Base-by-base conservation (phyloP, 1,140 invertebrate genomes). In the Pseudomyrmex sp. region DNA sequence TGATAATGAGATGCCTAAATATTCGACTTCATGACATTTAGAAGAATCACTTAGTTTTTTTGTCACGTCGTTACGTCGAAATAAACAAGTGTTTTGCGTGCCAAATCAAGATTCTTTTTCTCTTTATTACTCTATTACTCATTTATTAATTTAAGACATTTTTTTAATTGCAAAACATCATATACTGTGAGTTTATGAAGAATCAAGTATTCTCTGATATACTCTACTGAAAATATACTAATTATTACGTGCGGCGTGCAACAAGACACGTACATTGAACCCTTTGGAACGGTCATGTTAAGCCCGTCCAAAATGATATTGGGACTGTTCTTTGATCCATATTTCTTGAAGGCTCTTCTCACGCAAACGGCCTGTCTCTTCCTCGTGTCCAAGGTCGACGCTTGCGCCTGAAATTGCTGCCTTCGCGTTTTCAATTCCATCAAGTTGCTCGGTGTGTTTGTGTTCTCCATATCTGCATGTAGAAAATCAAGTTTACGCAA, bases 261-360 rank as follows among this genome's bases (percentile, higher is more conserved):
- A 58, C 15, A 56, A 12, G 2, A 26, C 61, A 89, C 97, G 97
- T 95, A 98, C 97, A 98, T 99, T 59, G 97, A 96, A 72, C 98
- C 98, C 92, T 98, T 98, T 61, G 97, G 96, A 15, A 99, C 98
- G 15, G 97, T 98, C 97, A 98, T 98, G 90, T 98, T 98, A 44
- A 98, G 95, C 46, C 97, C 96, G 91, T 97, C 97, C 20, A 99
- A 95, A 9, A 98, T 97, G 52, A 97, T 95, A 86, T 98, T 97
- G n/a, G 97, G 97, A 91, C 97, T 97, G 70, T 96, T 97, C 83
- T 97, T 96, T 50, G 96, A 95, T 7, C 98, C 98, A 92, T 98
- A 98, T 90, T 96, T 96, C 93, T 98, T 98, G 93, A 96, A 97
- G 0, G 98, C 97, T 20, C 97, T 95, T 65, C 97, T 94, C 1